Conservation (phyloP, 2,888 invertebrate species). For the Drosophila maculinotata region DNA sequence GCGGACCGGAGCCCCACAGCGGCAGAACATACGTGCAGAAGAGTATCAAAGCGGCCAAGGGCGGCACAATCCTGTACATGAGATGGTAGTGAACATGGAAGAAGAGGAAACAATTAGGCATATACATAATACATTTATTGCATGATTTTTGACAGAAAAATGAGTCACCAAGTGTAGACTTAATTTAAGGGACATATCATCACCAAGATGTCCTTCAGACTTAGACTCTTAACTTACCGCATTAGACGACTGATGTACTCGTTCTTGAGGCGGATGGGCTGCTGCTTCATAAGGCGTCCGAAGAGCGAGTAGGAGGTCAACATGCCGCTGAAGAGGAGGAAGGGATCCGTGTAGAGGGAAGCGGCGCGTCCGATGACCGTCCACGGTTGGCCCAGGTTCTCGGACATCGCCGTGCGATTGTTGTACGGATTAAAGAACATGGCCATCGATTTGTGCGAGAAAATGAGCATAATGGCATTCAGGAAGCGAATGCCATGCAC, state of each 20-base stretch:
- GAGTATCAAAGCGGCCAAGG: slow-evolving; percentile 88
- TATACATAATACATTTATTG: neutral
- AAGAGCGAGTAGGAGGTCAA: slow-evolving; percentile 88
- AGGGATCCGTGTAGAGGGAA: slow-evolving; percentile 90
- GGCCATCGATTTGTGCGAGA: slow-evolving; percentile 90
- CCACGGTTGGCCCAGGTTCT: slow-evolving; percentile 88
- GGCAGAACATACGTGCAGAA: slow-evolving; percentile 90
- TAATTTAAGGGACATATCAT: too few relatives aligned
- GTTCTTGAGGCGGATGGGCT: slow-evolving; percentile 86
- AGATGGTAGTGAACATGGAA: neutral
- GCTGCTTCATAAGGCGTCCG: slow-evolving; percentile 86
- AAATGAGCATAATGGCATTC: slow-evolving; percentile 88
- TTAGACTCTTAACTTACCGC: slow-evolving; percentile 84
- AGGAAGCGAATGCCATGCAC: slow-evolving; percentile 89
- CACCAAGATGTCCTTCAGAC: too few relatives aligned
- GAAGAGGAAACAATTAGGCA: slow-evolving; percentile 55
- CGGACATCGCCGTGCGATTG: slow-evolving; percentile 89
- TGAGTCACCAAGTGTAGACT: too few relatives aligned
- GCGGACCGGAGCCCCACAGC: slow-evolving; percentile 88
- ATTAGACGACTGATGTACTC: slow-evolving; percentile 88
- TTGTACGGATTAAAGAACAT: slow-evolving; percentile 88
- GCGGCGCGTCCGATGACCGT: slow-evolving; percentile 89
- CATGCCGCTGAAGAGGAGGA: slow-evolving; percentile 89
- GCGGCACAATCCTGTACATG: slow-evolving; percentile 87
- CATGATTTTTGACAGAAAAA: too few relatives aligned